phyloP scores from a whole-genome alignment of 2,888 invertebrate species.

The Xiphydria camelus region DNA sequence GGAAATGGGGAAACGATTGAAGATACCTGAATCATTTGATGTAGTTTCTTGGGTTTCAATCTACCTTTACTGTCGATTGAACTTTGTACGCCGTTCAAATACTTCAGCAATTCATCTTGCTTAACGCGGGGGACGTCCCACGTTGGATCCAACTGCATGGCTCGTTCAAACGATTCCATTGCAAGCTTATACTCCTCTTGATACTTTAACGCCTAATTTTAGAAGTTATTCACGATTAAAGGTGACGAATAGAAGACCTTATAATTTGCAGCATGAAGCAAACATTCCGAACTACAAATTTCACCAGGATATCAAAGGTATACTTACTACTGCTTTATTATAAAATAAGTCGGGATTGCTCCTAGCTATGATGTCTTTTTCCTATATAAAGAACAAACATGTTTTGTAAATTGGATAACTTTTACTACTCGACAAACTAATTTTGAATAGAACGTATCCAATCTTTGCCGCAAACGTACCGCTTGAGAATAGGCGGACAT shows the following conservation, averaged over 20 bases:
- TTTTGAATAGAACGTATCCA: too few relatives aligned
- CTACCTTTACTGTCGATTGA: slow-evolving; percentile 71
- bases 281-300: too few relatives aligned
- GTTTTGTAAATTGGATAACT: slow-evolving; percentile 6
- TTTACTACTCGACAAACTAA: too few relatives aligned
- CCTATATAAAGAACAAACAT: slow-evolving; percentile 56
- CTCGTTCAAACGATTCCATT: slow-evolving; percentile 69
- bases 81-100: slow-evolving; percentile 67
- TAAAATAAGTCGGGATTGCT: slow-evolving; percentile 81
- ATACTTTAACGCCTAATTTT: slow-evolving; percentile 72
- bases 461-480: too few relatives aligned
- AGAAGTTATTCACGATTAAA: slow-evolving; percentile 4
- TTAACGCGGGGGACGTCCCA: slow-evolving; percentile 73
- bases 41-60: slow-evolving; percentile 72
- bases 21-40: slow-evolving; percentile 68
- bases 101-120: slow-evolving; percentile 66
- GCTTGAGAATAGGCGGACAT: slow-evolving; percentile 83
- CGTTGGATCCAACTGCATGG: slow-evolving; percentile 72
- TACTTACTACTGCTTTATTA: slow-evolving; percentile 80
- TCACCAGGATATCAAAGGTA: too few relatives aligned
- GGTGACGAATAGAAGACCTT: slow-evolving; percentile 4
- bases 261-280: neutral
- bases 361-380: slow-evolving; percentile 70
- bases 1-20: slow-evolving; percentile 3
- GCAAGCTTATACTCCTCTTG: slow-evolving; percentile 76